These are phyloP conservation scores for Euura lappo DNA, from an alignment of 1,140 invertebrate genomes.

Conservation along the genomic window DNA sequence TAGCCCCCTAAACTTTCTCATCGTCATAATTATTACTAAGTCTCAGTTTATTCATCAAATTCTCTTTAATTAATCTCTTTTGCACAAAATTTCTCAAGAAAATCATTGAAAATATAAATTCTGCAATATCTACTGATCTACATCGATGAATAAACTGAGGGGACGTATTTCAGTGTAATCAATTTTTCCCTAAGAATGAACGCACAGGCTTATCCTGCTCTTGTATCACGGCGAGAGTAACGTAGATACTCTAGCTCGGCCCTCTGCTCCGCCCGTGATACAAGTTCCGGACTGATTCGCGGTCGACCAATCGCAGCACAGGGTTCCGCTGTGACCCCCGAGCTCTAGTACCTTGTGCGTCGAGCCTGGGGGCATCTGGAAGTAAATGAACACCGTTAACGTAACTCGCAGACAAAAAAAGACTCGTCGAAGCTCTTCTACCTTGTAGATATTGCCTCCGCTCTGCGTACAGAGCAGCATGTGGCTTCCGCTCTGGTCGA, in stretches of 20 bases:
- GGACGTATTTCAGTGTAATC: too few relatives aligned
- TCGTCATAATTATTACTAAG: too few relatives aligned
- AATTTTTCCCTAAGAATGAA: slow-evolving; percentile 48
- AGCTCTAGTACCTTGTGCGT: slow-evolving; percentile 62
- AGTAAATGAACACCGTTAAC: slow-evolving; percentile 16
- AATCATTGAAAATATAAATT: too few relatives aligned
- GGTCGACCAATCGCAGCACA: slow-evolving; percentile 71
- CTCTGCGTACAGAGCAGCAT: slow-evolving; percentile 65
- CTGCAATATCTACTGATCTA: too few relatives aligned
- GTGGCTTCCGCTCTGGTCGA: slow-evolving; percentile 67
- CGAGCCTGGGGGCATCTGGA: slow-evolving; percentile 52
- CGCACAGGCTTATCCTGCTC: slow-evolving; percentile 54
- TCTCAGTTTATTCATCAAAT: background rate
- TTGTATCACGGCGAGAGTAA: slow-evolving; percentile 62
- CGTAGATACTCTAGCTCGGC: slow-evolving; percentile 67
- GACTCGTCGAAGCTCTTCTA: slow-evolving; percentile 34
- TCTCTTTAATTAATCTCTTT: too few relatives aligned
- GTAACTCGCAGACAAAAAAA: background rate
- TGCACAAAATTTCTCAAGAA: background rate
- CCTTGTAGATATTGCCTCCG: slow-evolving; percentile 69
- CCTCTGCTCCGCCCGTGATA: slow-evolving; percentile 68
- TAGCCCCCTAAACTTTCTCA: too few relatives aligned
- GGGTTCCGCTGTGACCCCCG: slow-evolving; percentile 63
- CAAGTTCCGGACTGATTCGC: slow-evolving; percentile 69
- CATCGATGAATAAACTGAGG: too few relatives aligned